phyloP scores from a whole-genome alignment of 2,113 vertebrate species.

The Pavo muticus region DNA sequence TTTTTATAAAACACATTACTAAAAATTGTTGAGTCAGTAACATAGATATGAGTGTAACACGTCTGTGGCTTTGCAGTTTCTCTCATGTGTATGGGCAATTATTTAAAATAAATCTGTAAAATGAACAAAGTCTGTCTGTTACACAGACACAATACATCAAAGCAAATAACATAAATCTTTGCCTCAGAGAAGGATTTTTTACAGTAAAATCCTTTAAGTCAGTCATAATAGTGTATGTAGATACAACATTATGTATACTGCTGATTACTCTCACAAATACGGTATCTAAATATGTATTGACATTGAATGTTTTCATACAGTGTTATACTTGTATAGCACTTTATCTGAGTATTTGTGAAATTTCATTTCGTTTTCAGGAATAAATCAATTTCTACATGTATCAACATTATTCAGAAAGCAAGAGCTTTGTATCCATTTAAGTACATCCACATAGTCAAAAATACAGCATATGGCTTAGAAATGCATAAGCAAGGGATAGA shows the following conservation, averaged over 20 bases:
- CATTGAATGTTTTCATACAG: not conserved
- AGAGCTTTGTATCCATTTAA: not conserved
- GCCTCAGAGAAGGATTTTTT: not conserved
- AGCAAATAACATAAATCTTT: not conserved
- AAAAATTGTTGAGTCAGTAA: not conserved
- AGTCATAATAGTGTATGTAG: not conserved
- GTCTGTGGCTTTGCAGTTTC: not conserved
- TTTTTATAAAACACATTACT: not conserved
- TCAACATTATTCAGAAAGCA: not conserved
- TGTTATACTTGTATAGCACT: not conserved
- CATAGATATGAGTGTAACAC: not conserved
- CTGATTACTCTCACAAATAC: not conserved
- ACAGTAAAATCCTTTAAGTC: not conserved
- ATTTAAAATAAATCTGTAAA: not conserved
- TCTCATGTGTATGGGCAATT: not conserved
- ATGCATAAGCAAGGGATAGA: not conserved
- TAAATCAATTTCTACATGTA: not conserved
- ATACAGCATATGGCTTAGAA: not conserved
- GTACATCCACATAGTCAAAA: not conserved
- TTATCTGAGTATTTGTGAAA: not conserved
- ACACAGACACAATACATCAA: not conserved
- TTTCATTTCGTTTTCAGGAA: not conserved
- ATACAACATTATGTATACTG: not conserved
- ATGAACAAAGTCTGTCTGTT: not conserved
- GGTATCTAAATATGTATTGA: not conserved